Evolutionary conservation across 2,797 vertebrate genomes (phyloP).

Genomic region (Phalanger gymnotis): DNA sequence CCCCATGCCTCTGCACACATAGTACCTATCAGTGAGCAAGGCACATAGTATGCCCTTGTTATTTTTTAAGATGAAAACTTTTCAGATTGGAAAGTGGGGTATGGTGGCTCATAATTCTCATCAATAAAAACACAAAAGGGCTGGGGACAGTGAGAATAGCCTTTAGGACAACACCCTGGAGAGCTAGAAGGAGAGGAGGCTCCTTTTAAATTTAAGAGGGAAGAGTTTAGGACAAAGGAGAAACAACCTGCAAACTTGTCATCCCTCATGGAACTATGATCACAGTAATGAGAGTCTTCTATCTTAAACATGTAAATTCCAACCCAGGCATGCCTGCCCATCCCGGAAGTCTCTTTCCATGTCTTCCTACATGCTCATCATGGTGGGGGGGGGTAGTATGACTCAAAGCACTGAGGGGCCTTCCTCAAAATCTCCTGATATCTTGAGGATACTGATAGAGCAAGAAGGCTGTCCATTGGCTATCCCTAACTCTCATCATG

Average conservation of each 20-base stretch:
- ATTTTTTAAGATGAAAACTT: neutral
- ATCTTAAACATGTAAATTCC: neutral
- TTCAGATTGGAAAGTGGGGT: neutral
- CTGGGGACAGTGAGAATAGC: neutral
- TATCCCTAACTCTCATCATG: neutral
- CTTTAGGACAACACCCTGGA: neutral
- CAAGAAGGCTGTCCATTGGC: neutral
- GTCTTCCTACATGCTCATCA: neutral
- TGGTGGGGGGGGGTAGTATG: neutral
- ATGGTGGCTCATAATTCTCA: neutral
- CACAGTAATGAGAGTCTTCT: neutral
- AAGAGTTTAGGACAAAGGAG: neutral
- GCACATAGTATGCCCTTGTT: neutral
- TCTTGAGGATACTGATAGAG: neutral
- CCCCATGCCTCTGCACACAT: neutral
- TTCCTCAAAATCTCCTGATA: neutral
- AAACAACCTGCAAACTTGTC: neutral
- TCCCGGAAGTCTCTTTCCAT: neutral
- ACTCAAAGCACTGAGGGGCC: neutral
- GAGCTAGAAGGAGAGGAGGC: neutral
- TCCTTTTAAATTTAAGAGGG: neutral
- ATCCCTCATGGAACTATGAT: neutral
- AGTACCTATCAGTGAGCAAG: neutral
- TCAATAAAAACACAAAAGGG: neutral
- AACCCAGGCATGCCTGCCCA: neutral